phyloP scores from a whole-genome alignment of 2,113 vertebrate species.

The Axis porcinus region DNA sequence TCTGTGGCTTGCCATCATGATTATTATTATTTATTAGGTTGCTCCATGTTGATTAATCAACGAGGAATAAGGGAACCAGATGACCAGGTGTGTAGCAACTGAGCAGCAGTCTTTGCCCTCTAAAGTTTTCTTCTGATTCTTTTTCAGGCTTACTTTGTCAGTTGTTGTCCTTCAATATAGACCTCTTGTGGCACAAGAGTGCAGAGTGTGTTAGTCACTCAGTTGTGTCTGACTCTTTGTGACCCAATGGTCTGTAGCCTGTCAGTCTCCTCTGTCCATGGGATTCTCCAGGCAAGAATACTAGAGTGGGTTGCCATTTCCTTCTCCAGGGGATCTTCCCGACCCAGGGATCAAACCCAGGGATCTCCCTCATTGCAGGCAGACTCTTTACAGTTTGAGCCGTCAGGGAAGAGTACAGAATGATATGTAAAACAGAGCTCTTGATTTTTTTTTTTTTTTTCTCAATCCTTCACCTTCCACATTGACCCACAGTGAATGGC shows the following conservation, averaged over 20 bases:
- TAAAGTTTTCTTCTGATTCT: not conserved
- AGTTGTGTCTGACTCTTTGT: not conserved
- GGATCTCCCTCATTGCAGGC: not conserved
- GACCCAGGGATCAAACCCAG: not conserved
- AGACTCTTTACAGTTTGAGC: not conserved
- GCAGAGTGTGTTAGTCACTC: not conserved
- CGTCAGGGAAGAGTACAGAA: not conserved
- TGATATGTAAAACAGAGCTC: not conserved
- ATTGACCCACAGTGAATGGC: not conserved
- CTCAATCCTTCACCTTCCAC: not conserved
- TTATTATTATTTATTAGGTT: not conserved
- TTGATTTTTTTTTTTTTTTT: not conserved
- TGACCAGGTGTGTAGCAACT: not conserved
- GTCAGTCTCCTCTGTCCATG: not conserved
- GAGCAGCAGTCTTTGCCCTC: not conserved
- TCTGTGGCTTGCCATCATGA: not conserved
- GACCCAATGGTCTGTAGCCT: not conserved
- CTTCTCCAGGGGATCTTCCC: not conserved
- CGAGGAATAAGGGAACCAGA: not conserved
- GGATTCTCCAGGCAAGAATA: not conserved
- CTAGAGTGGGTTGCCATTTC: not conserved
- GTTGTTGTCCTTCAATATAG: not conserved
- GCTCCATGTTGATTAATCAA: not conserved
- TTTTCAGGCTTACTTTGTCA: not conserved
- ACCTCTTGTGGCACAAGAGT: not conserved